Evolutionary conservation across 2,113 vertebrate species (phyloP), one percentile per base, ranked within the genome.

Genomic region (Solea senegalensis): DNA sequence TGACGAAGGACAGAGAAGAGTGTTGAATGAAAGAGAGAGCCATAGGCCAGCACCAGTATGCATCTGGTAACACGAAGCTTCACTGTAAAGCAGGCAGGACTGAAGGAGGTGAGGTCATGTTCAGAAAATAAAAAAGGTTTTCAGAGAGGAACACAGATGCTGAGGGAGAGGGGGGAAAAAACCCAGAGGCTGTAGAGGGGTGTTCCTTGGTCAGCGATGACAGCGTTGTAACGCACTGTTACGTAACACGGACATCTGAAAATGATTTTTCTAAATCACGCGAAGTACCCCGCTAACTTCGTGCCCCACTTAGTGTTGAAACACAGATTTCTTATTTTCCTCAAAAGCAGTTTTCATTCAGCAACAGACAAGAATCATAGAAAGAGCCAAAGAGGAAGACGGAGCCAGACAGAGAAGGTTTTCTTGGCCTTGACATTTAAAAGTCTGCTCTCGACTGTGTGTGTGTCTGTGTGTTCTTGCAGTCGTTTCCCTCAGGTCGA

Each of bases 191-290:
- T 13, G 13, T 51, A 60, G 76, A 40, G 44, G 66, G 77, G 77
- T 67, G 71, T 81, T 72, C 74, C 62, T 66, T 74, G 40, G n/a
- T 55, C 57, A 44, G 51, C 0, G 41, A 65, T 72, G 80, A 72
- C 58, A 9, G 53, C 60, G 69, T 72, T 66, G n/a, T 70, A 75
- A 81, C 80, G 78, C 27, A 82, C 67, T 45, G 45, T 90, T 90
- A 74, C 86, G 83, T 89, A 92, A 91, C 83, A 52, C 4, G 0
- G 59, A 83, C 85, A 88, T 90, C 84, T 91, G 87, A 93, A 86
- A 88, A 79, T 70, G 2, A 64, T 86, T 89, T 84, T 70, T 73
- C 67, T 45, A 75, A 61, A 61, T 53, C 60, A 68, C 44, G 5
- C 34, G 34, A 34, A 34, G 26, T 82, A 85, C 67, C 82, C 78